Conservation (phyloP, 2,113 vertebrate genomes). For the Caracal caracal region DNA sequence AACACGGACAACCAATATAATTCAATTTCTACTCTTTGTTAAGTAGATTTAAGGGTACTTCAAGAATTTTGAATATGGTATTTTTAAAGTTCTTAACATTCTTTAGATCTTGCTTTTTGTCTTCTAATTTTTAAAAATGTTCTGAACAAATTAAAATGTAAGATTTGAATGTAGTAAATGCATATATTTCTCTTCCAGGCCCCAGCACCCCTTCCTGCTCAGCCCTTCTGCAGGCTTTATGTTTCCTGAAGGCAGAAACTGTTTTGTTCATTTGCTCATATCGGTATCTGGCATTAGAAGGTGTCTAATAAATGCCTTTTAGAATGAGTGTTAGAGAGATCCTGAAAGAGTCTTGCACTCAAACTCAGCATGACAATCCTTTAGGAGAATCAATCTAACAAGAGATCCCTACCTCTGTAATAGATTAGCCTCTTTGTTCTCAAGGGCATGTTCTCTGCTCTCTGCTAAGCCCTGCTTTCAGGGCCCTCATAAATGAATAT, state of each 20-base stretch:
- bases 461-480: not conserved
- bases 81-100: not conserved
- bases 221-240: not conserved
- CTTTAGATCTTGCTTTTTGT: not conserved
- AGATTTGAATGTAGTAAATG: not conserved
- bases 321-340: not conserved
- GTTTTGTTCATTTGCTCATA: not conserved
- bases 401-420: rapidly evolving
- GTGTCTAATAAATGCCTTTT: not conserved
- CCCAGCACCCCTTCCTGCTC: rapidly evolving
- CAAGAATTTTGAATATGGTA: not conserved
- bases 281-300: not conserved
- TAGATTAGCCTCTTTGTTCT: not conserved
- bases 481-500: not conserved
- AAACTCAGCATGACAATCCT: not conserved
- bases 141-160: not conserved
- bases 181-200: not conserved
- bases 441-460: not conserved
- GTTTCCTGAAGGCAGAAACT: not conserved
- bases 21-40: not conserved
- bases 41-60: not conserved
- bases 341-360: not conserved
- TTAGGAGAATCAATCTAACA: not conserved
- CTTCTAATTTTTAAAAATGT: not conserved
- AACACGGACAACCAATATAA: not conserved